Base-by-base conservation (phyloP, 2,797 vertebrate species). In the Semaprochilodus insignis region DNA sequence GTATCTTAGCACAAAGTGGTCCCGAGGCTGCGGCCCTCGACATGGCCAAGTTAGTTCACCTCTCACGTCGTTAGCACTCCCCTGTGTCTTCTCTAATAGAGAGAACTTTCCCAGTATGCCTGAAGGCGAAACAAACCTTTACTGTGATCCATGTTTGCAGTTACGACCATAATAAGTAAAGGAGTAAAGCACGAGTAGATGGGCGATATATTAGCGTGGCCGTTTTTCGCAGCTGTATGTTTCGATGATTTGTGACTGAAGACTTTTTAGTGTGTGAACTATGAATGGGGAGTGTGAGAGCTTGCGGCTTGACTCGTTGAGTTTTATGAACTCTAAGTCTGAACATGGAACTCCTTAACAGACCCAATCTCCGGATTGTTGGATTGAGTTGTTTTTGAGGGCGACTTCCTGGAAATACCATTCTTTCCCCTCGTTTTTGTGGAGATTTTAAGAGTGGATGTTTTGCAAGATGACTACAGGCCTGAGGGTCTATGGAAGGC, bases 41-140 rank as follows among this genome's bases (percentile, higher is more conserved):
- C 67, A 23, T 54, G 63, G 74, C 77, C 77, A 82, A 79, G 54
- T 71, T 78, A 79, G 34, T 83, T 78, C 63, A 81, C 67, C 51
- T 77, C 72, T 81, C 78, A 81, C 31, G 13, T 79, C 75, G 81
- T 81, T 86, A 87, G 72, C 72, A 75, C 67, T 83, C 74, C 81
- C 40, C 19, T 52, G 62, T 77, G 79, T 83, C 21, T 60, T 79
- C 74, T 80, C 48, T 80, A 51, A 82, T 73, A 73, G 67, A 71
- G 73, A 78, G 70, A 72, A 77, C 81, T 70, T 80, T 82, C 59
- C 72, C 40, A 71, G 63, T 78, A 87, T 72, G 75, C 73, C 54
- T 77, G 78, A 73, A 60, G 6, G 69, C 31, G 54, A 66, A 78
- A 78, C 75, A 44, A 80, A 76, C 59, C n/a, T 55, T 81, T 83